Conservation (phyloP, 1,140 invertebrate species). For the Caenorhabditis tropicalis region DNA sequence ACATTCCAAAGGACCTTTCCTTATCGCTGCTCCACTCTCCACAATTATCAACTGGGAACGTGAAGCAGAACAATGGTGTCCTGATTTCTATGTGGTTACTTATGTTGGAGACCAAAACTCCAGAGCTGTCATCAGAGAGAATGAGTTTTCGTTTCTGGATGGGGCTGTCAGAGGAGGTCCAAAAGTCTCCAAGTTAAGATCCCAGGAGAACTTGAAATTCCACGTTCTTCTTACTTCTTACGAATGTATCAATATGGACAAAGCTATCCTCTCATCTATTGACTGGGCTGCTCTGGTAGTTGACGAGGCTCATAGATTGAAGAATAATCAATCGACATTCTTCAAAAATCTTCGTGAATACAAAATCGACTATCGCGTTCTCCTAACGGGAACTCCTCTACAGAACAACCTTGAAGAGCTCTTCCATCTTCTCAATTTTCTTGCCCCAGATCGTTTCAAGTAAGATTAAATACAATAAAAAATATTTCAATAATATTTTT, state of each 20-base stretch:
- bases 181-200: slow-evolving; percentile 84
- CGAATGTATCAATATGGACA: slow-evolving; percentile 95
- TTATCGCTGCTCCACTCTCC: slow-evolving; percentile 90
- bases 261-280: slow-evolving; percentile 95
- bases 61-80: slow-evolving; percentile 98
- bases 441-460: slow-evolving; percentile 85
- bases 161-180: slow-evolving; percentile 81
- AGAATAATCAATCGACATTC: slow-evolving; percentile 99
- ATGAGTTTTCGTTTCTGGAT: slow-evolving; percentile 97
- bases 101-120: slow-evolving; percentile 98
- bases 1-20: slow-evolving; percentile 96
- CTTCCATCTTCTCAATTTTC: slow-evolving; percentile 97
- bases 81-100: slow-evolving; percentile 98
- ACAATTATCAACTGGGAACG: slow-evolving; percentile 99
- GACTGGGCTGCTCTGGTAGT: slow-evolving; percentile 98
- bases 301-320: slow-evolving; percentile 96
- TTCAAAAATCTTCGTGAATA: slow-evolving; percentile 88
- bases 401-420: slow-evolving; percentile 99
- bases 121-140: slow-evolving; percentile 83
- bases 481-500: too few species aligned
- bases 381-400: slow-evolving; percentile 95
- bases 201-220: slow-evolving; percentile 87
- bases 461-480: slow-evolving; percentile 72
- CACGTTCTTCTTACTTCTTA: slow-evolving; percentile 98
- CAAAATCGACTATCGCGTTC: slow-evolving; percentile 91